Percentiles rank a stretch among this genome's conserved stretches.
phyloP scores from a whole-genome alignment of 2,113 vertebrate species.

The Hystrix brachyura region DNA sequence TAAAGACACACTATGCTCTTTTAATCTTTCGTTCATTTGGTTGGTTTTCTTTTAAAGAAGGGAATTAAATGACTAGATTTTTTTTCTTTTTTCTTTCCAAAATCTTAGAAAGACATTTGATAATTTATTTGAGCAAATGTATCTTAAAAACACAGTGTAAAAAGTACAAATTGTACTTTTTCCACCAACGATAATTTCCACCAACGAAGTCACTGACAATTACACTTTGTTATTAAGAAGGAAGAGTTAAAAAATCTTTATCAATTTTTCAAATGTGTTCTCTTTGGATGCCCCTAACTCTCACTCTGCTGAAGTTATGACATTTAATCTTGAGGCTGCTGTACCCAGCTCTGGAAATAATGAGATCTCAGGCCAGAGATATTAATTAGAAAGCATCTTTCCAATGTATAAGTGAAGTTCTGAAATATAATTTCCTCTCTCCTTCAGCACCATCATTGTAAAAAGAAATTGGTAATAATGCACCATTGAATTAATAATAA shows the following conservation, averaged over 20 bases:
- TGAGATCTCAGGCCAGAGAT: background rate
- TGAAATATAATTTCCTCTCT: background rate
- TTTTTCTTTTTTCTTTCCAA: background rate
- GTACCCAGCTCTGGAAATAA: background rate
- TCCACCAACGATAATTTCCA: background rate
- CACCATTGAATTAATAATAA: background rate
- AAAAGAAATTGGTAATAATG: background rate
- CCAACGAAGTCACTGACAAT: background rate
- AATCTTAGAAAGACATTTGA: background rate
- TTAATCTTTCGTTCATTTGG: background rate
- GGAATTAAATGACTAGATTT: background rate
- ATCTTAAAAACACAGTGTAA: background rate
- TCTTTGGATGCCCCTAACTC: background rate
- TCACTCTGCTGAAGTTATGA: background rate
- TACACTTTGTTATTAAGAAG: background rate
- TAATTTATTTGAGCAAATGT: background rate
- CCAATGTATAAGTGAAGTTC: background rate
- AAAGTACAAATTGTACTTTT: background rate
- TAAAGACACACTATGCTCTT: background rate
- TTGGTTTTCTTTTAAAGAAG: background rate
- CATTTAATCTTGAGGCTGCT: background rate
- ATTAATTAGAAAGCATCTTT: background rate
- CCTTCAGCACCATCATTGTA: background rate
- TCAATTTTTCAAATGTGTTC: background rate
- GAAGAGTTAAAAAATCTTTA: background rate